These are phyloP conservation scores for Rhabdophis nuchalis DNA, from an alignment of 2,797 vertebrate species.

Conservation along the genomic window DNA sequence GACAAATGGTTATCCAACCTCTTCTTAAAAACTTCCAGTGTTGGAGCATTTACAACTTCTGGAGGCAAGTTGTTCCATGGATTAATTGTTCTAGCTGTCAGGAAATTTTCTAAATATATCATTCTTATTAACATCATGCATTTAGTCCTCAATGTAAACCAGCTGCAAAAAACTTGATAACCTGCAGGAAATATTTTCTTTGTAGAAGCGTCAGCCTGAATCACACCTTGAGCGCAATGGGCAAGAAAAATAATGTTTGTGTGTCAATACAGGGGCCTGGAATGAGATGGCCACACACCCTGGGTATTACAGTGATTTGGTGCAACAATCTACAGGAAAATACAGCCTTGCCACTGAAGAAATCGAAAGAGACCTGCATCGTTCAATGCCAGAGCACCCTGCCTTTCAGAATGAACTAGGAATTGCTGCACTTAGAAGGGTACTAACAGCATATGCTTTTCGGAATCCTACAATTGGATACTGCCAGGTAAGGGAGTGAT, in stretches of 20 bases:
- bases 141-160: neutral
- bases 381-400: constrained; percentile 97
- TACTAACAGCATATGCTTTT: constrained; percentile 94
- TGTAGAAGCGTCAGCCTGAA: neutral
- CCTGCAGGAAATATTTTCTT: neutral
- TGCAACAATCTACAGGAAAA: constrained; percentile 85
- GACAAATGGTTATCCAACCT: too few relatives aligned
- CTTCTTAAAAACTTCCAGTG: too few relatives aligned
- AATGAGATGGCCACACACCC: constrained; percentile 92
- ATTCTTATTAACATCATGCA: neutral
- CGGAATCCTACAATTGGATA: constrained; percentile 95
- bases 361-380: constrained; percentile 95
- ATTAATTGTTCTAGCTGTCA: too few relatives aligned
- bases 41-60: too few relatives aligned
- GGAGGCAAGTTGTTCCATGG: too few relatives aligned
- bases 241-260: neutral
- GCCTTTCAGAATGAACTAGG: constrained; percentile 95
- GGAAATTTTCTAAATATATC: constrained; percentile 7
- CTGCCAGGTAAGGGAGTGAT: constrained; percentile 81
- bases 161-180: neutral
- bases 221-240: too few relatives aligned
- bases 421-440: constrained; percentile 89
- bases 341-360: constrained; percentile 91
- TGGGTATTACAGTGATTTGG: constrained; percentile 87
- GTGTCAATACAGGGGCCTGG: constrained; percentile 79